Base-by-base conservation (phyloP, 2,888 invertebrate genomes). In the Dorcus parallelipipedus region DNA sequence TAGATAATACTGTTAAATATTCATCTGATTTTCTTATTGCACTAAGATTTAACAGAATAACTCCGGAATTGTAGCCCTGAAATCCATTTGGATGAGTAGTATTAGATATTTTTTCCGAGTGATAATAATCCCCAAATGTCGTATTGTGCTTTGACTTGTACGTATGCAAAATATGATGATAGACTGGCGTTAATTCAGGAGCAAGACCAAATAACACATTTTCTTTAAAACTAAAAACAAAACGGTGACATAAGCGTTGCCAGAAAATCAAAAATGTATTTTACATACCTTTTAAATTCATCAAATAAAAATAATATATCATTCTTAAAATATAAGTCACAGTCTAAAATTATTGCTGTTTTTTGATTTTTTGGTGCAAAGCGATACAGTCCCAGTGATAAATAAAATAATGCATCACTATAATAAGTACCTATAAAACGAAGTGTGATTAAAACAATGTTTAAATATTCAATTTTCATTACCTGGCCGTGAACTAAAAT, bases 1-100 rank as follows among this genome's bases (percentile, higher is more conserved):
- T 80, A 33, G 78, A 80, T 14, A 87, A 76, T 49, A 87, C 79
- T 48, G 81, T 77, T 61, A 83, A 78, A 69, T 88, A 91, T 10
- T 82, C 73, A 33, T 76, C 71, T 0, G 89, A 90, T 52, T 81
- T 76, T 61, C 90, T 78, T 76, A 91, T 84, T 65, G 82, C 82
- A 51, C 86, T 82, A 40, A 93, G 79, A 71, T 89, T 81, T 49
- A 93, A 79, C 43, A 93, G 78, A 39, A 93, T 81, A 1, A 93
- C 88, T 5, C 92, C 93, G 65, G 90, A 90, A 77, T 93, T 93
- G 67, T 89, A 87, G 1, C 93, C 92, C n/a, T 89, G 87, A 69
- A 84, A 86, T 2, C 87, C 87, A 7, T 74, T 75, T 1, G 76
- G 75, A 61, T 79, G 77, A 9, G 60, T 52, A 38, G 51, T 59